A percentile compares a stretch with the other conserved stretches of the same genome.
These are phyloP conservation scores for Acronicta alni DNA, from an alignment of 2,888 invertebrate species.

Conservation along the genomic window DNA sequence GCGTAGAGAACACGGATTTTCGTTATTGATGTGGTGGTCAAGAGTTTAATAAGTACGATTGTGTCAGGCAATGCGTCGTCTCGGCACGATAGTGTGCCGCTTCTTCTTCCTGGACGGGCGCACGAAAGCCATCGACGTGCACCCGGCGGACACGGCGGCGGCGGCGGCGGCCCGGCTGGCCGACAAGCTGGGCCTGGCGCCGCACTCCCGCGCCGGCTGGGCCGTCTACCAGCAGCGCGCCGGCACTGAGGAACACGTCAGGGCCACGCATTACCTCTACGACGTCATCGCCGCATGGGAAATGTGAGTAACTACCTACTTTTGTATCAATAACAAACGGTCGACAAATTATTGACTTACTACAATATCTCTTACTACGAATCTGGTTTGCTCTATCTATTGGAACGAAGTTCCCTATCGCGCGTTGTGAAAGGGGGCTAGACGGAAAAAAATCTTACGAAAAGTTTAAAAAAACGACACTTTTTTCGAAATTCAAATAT, in stretches of 20 bases:
- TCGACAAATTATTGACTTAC: too few relatives aligned
- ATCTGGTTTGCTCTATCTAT: too few relatives aligned
- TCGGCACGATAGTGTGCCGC: conserved; percentile 97
- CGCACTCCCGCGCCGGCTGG: conserved; percentile 95
- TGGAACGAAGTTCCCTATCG: too few relatives aligned
- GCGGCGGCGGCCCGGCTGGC: conserved; percentile 97
- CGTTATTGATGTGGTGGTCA: too few relatives aligned
- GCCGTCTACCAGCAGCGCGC: conserved; percentile 97
- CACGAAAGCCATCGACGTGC: conserved; percentile 98
- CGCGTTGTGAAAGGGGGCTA: too few relatives aligned
- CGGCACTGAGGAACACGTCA: conserved; percentile 96
- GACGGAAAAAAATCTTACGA: too few relatives aligned
- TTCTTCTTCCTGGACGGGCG: conserved; percentile 98
- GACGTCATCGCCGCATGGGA: conserved; percentile 99
- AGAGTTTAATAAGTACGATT: not conserved
- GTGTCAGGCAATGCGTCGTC: conserved; percentile 94
- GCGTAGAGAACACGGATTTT: too few relatives aligned
- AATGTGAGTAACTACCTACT: conserved; percentile 91
- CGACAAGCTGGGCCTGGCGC: conserved; percentile 95
- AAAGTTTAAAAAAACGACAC: too few relatives aligned
- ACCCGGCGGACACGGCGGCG: conserved; percentile 97
- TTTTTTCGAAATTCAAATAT: too few relatives aligned
- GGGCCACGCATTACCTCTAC: conserved; percentile 97
- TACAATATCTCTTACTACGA: too few relatives aligned
- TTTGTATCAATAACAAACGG: too few relatives aligned